phyloP scores from a whole-genome alignment of 1,140 invertebrate genomes.

The Zaprionus capensis region DNA sequence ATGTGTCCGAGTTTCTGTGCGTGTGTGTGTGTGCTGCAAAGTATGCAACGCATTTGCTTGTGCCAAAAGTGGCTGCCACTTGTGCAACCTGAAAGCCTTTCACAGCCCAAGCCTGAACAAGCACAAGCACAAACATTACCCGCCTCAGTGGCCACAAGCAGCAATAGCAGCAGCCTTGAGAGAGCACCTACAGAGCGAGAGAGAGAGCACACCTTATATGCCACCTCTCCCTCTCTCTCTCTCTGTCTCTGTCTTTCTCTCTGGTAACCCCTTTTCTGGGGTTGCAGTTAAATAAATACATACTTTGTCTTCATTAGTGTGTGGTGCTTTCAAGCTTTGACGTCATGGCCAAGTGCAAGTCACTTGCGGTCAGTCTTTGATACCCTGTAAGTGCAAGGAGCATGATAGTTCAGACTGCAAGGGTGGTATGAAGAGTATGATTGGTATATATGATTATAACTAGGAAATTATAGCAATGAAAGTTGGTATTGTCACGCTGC shows the following conservation, averaged over 20 bases:
- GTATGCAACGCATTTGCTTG: slow-evolving; percentile 61
- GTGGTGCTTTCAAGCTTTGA: slow-evolving; percentile 42
- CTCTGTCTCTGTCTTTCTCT: neutral
- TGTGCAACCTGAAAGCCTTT: slow-evolving; percentile 29
- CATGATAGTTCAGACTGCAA: neutral
- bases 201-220: neutral
- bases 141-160: slow-evolving; percentile 10
- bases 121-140: neutral
- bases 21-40: slow-evolving; percentile 30
- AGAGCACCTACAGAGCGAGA: neutral
- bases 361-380: slow-evolving; percentile 19
- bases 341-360: slow-evolving; percentile 62
- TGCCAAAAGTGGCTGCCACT: slow-evolving; percentile 40
- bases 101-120: neutral
- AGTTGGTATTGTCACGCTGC: neutral
- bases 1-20: slow-evolving; percentile 3
- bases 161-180: slow-evolving; percentile 35
- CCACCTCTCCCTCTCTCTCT: neutral
- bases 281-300: slow-evolving; percentile 43
- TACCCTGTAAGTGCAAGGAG: neutral
- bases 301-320: slow-evolving; percentile 69
- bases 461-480: neutral
- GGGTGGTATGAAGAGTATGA: neutral
- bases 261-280: neutral
- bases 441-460: neutral